Evolutionary conservation across 2,797 vertebrate genomes (phyloP).

Genomic region (Pipistrellus pygmaeus): DNA sequence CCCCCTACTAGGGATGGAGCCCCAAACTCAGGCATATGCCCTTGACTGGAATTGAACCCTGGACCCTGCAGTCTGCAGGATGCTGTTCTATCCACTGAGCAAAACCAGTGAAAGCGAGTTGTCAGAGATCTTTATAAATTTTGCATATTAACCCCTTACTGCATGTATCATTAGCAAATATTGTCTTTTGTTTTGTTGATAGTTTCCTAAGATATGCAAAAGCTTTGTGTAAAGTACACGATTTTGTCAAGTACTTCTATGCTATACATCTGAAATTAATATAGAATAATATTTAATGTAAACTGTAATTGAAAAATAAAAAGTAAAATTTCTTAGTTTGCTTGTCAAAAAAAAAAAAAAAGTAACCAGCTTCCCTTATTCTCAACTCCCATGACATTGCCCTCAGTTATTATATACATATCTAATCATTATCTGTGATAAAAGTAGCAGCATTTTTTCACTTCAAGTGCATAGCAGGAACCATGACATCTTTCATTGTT

Average conservation of each 20-base stretch:
- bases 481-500: background rate
- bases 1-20: too few relatives aligned
- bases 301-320: background rate
- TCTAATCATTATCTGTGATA: background rate
- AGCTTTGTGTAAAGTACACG: background rate
- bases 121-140: background rate
- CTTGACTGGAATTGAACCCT: too few relatives aligned
- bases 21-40: too few relatives aligned
- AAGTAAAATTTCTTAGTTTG: background rate
- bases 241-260: background rate
- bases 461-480: background rate
- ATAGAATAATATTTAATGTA: background rate
- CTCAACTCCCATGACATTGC: background rate
- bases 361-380: background rate
- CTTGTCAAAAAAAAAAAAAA: background rate
- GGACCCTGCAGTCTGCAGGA: too few relatives aligned
- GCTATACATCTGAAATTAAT: background rate
- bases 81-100: too few relatives aligned
- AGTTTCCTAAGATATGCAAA: background rate
- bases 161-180: background rate
- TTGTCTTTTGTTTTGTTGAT: background rate
- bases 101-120: too few relatives aligned
- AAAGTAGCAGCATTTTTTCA: slow-evolving; percentile 51
- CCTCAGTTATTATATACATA: background rate
- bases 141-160: background rate